Conservation (phyloP, 1,140 invertebrate species). For the Teleopsis dalmanni region DNA sequence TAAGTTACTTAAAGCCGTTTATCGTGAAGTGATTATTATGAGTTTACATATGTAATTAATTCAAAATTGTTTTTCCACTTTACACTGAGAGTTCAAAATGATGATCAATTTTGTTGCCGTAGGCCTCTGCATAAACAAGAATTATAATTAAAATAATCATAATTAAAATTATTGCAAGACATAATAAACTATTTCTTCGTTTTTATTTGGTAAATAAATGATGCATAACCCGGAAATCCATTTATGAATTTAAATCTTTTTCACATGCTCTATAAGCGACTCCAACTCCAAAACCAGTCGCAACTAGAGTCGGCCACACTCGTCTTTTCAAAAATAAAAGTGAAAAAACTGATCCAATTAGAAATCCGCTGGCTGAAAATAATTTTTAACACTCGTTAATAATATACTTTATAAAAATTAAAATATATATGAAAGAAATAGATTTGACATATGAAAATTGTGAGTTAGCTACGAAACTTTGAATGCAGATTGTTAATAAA, state of each 20-base stretch:
- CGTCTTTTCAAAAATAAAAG: conserved; percentile 59
- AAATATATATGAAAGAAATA: background rate
- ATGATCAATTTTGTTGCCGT: too few relatives aligned
- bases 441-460: background rate
- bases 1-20: too few relatives aligned
- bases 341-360: conserved; percentile 59
- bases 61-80: too few relatives aligned
- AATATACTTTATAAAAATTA: conserved; percentile 10
- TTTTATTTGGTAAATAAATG: too few relatives aligned
- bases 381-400: conserved; percentile 6
- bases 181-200: too few relatives aligned
- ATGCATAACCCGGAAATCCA: too few relatives aligned
- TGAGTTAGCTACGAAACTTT: background rate
- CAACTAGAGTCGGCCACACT: conserved; percentile 63
- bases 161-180: too few relatives aligned
- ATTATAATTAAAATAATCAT: too few relatives aligned
- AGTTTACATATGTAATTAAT: too few relatives aligned
- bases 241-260: conserved; percentile 51
- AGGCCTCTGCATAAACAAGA: too few relatives aligned
- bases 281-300: conserved; percentile 65
- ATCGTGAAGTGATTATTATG: too few relatives aligned
- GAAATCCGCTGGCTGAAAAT: conserved; percentile 56
- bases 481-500: background rate
- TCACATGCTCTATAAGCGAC: conserved; percentile 72
- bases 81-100: too few relatives aligned